phyloP scores from a whole-genome alignment of 30 jellyfish, hydroid and myxozoan species.

The Aurelia aurita complex sp. Pacific region DNA sequence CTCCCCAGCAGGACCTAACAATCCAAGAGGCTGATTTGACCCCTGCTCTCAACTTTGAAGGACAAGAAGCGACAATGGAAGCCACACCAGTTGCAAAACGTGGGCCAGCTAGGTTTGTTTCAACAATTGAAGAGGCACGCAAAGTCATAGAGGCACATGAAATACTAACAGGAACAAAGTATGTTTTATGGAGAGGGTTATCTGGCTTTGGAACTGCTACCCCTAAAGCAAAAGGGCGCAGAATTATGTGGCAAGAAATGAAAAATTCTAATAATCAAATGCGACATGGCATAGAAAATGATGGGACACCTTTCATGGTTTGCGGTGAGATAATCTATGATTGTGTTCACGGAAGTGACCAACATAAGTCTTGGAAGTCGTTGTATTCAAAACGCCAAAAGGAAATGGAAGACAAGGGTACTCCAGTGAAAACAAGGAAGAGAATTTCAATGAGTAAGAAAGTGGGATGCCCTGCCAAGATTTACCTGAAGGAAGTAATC shows the following conservation, averaged over 20 bases:
- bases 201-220: constrained; percentile 47
- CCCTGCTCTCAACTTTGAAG: not conserved
- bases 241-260: constrained; percentile 59
- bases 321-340: constrained; percentile 58
- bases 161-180: constrained; percentile 56
- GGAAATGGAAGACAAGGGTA: constrained; percentile 45
- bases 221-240: constrained; percentile 33
- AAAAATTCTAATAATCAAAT: constrained; percentile 34
- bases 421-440: constrained; percentile 50
- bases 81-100: not conserved
- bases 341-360: constrained; percentile 59
- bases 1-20: not conserved
- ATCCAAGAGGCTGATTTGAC: not conserved
- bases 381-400: constrained; percentile 41
- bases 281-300: constrained; percentile 60
- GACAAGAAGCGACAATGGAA: not conserved
- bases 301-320: constrained; percentile 49
- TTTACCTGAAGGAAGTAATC: constrained; percentile 42
- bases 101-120: constrained; percentile 32
- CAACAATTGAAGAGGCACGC: constrained; percentile 48
- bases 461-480: constrained; percentile 62
- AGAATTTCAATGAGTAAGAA: constrained; percentile 39
- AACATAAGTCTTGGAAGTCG: constrained; percentile 44
- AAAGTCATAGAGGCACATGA: constrained; percentile 61
- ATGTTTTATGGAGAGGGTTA: constrained; percentile 60